Percentiles rank a stretch among this genome's conserved stretches.
These are phyloP conservation scores for Deilephila porcellus DNA, from an alignment of 2,888 invertebrate species.

Conservation along the genomic window DNA sequence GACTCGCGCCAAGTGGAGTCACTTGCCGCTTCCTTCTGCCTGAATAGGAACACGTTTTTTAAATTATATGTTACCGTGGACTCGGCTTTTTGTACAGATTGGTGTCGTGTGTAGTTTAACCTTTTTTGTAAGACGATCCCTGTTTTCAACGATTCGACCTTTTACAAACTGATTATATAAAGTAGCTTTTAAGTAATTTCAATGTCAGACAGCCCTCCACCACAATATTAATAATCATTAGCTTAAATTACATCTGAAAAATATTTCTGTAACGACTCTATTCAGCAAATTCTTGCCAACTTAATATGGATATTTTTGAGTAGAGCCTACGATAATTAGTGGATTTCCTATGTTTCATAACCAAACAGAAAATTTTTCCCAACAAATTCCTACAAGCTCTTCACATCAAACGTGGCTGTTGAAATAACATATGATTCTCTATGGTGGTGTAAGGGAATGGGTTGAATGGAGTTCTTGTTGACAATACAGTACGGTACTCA, in stretches of 20 bases:
- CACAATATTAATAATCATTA: too few relatives aligned
- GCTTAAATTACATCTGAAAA: too few relatives aligned
- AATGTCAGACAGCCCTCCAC: too few relatives aligned
- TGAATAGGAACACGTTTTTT: constrained; percentile 50
- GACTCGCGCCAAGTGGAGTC: constrained; percentile 60
- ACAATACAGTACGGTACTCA: constrained; percentile 25
- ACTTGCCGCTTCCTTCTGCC: constrained; percentile 70
- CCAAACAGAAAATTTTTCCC: too few relatives aligned
- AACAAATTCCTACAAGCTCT: too few relatives aligned
- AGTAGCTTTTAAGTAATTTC: too few relatives aligned
- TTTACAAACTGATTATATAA: too few relatives aligned
- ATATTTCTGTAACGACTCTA: too few relatives aligned
- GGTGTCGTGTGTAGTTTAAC: constrained; percentile 26
- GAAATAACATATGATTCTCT: constrained; percentile 28
- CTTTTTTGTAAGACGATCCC: background rate
- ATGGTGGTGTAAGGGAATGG: constrained; percentile 20
- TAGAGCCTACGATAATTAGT: too few relatives aligned
- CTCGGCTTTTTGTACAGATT: constrained; percentile 35
- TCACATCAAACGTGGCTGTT: background rate
- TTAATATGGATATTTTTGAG: too few relatives aligned
- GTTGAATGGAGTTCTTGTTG: constrained; percentile 15
- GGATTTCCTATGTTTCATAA: too few relatives aligned
- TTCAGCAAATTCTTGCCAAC: too few relatives aligned
- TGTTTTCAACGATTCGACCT: background rate
- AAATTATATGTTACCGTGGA: constrained; percentile 41